phyloP scores from a whole-genome alignment of 2,797 vertebrate species.

The Nyctalus aviator region DNA sequence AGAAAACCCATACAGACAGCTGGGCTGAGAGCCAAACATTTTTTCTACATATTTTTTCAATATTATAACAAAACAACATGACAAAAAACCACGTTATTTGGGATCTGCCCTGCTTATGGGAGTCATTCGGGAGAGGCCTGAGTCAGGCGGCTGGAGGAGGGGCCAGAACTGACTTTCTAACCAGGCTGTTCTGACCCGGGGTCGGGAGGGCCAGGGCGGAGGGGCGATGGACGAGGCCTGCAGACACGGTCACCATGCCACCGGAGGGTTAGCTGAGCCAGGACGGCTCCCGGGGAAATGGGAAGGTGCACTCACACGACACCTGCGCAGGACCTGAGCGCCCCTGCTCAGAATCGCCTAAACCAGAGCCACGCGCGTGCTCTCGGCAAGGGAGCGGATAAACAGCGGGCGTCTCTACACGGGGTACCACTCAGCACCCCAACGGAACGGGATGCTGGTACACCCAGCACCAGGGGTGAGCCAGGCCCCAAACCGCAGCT shows the following conservation, averaged over 20 bases:
- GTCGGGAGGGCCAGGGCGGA: background rate
- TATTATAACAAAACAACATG: background rate
- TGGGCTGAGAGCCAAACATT: no score
- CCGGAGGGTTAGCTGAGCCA: background rate
- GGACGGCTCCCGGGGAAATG: background rate
- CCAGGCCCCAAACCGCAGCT: background rate
- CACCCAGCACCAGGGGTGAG: background rate
- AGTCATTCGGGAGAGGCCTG: background rate
- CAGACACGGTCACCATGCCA: background rate
- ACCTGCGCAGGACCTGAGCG: background rate
- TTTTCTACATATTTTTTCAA: no score
- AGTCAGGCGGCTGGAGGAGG: background rate
- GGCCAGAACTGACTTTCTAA: background rate
- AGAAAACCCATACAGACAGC: background rate
- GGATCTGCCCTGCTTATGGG: background rate
- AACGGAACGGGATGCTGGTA: background rate
- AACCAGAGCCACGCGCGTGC: background rate
- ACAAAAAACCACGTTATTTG: background rate
- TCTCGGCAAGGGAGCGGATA: background rate
- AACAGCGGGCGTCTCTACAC: background rate
- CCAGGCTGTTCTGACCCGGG: background rate
- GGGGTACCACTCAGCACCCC: background rate
- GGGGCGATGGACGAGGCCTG: background rate
- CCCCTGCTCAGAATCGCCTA: background rate
- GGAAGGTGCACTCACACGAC: background rate